Conservation (phyloP, 2,888 invertebrate species). For the Molorchus minor region DNA sequence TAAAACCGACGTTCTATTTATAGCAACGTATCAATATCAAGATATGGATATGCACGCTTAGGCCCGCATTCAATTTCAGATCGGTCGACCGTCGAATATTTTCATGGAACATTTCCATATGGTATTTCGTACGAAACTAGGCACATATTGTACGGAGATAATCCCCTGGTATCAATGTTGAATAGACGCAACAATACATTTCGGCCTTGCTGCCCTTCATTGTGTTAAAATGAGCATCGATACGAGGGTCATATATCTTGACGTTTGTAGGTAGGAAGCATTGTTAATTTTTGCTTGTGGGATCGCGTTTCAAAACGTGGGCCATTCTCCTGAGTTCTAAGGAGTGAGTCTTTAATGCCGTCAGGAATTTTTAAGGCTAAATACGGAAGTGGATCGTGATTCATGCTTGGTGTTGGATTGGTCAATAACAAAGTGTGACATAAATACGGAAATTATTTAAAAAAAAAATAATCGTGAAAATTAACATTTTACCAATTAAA, state of each 20-base stretch:
- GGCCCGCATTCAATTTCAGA: constrained; percentile 27
- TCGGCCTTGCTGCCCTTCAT: constrained; percentile 17
- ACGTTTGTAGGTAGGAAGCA: constrained; percentile 31
- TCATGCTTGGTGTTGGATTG: no score
- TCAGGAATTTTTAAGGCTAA: no score
- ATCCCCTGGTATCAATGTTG: constrained; percentile 5
- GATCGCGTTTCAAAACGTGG: constrained; percentile 17
- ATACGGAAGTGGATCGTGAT: no score
- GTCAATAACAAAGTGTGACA: no score
- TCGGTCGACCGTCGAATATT: constrained; percentile 34
- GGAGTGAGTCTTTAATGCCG: no score
- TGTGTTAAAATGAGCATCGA: constrained; percentile 34
- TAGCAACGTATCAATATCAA: no score
- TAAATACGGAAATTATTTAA: no score
- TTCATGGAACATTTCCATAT: constrained; percentile 30
- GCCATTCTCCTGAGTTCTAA: no score
- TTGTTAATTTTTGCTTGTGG: constrained; percentile 14
- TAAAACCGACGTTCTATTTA: background rate
- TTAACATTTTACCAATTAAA: no score
- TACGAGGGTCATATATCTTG: constrained; percentile 24
- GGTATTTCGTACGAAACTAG: constrained; percentile 24
- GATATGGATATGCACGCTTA: no score
- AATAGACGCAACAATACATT: constrained; percentile 22
- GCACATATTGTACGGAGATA: no score
- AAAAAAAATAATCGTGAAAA: no score